Evolutionary conservation across 2,797 vertebrate species (phyloP).

Genomic region (Rousettus madagascariensis): DNA sequence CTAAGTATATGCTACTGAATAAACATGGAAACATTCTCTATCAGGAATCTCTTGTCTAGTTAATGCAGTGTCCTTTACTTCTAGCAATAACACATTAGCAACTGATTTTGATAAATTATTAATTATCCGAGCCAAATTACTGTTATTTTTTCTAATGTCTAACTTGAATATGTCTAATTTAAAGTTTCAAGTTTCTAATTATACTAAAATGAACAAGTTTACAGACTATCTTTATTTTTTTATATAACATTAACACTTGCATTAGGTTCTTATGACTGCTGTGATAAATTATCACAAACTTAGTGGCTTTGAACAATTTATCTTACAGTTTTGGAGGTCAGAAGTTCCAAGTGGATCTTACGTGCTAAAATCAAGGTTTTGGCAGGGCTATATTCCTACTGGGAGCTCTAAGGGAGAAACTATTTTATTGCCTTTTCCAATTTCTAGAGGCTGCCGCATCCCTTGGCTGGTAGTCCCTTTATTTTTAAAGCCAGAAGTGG

Average conservation of each 20-base stretch:
- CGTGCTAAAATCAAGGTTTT: neutral
- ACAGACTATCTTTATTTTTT: neutral
- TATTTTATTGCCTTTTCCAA: neutral
- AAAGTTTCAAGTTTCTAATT: slow-evolving; percentile 5
- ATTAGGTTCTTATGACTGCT: neutral
- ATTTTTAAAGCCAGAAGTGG: neutral
- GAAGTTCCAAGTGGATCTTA: neutral
- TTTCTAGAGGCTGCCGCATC: neutral
- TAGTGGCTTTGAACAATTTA: neutral
- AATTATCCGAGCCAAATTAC: neutral
- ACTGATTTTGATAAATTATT: slow-evolving; percentile 28
- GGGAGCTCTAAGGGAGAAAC: neutral
- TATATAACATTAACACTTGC: neutral
- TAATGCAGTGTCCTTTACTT: neutral
- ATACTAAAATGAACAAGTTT: neutral
- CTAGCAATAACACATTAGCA: neutral
- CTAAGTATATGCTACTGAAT: neutral
- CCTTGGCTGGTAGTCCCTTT: neutral
- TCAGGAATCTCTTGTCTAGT: neutral
- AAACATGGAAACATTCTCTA: neutral
- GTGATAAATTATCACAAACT: neutral
- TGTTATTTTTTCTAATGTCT: neutral
- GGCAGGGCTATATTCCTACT: neutral
- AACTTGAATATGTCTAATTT: neutral
- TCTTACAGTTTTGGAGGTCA: neutral